Base-by-base conservation (phyloP, 2,888 invertebrate genomes). In the Entomobrya multifasciata region DNA sequence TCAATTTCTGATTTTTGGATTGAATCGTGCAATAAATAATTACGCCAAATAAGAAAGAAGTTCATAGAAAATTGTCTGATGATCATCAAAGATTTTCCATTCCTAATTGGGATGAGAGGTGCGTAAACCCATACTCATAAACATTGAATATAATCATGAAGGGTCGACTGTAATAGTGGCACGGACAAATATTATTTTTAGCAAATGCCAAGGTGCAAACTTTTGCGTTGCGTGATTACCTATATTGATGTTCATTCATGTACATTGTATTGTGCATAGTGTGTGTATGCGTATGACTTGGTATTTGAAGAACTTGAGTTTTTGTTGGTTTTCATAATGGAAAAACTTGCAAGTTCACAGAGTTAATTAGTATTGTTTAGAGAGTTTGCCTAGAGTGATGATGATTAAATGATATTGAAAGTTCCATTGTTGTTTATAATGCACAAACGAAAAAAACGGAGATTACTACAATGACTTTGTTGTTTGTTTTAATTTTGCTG, bases 391-490 rank as follows among this genome's bases (percentile, higher is more conserved):
- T 55, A 55, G 55, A n/a, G 22, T 30, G 72, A 49, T 72, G 55
- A 55, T 52, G 55, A 55, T 55, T 20, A 17, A 15, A 49, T 70
- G 70, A 49, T 70, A 70, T 76, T 76, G 76, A 76, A 76, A 76
- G 76, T 55, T 55, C 11, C 13, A 62, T 62, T n/a, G n/a, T 62
- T 30, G n/a, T 10, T 5, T 11, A 72, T 72, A 47, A 72, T 72
- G 55, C n/a, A 36, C 20, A 41, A 5, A 22, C 10, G 11, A n/a
- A n/a, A n/a, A n/a, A n/a, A n/a, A n/a, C 27, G 36, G 27, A 22
- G 55, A 81, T 70, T 57, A n/a, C n/a, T n/a, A 70, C 81, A 81
- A 81, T 81, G 81, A 81, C 81, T 70, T 81, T n/a, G n/a, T 81
- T 72, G 57, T 79, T 65, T 41, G 52, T 76, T 77, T 25, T 44